Evolutionary conservation across 2,797 vertebrate species (phyloP).

Genomic region (Intellagama lesueurii): DNA sequence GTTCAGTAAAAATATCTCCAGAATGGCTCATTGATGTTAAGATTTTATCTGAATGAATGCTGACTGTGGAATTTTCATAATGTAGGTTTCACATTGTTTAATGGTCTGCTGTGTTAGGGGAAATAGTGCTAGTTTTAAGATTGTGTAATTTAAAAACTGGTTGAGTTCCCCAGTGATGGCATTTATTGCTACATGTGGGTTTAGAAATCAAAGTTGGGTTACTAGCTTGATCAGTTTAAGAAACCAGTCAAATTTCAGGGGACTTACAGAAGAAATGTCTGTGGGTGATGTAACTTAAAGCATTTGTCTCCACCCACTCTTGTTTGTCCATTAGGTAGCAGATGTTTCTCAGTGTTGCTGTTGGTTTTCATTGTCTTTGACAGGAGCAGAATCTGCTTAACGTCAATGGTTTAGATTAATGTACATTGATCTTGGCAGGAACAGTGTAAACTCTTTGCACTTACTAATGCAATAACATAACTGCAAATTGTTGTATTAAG

Average conservation of each 20-base stretch:
- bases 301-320: neutral
- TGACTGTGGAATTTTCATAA: slow-evolving; percentile 36
- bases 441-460: slow-evolving; percentile 69
- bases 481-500: slow-evolving; percentile 71
- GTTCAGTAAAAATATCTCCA: neutral
- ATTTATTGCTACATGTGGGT: neutral
- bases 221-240: neutral
- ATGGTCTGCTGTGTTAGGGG: slow-evolving; percentile 4
- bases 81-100: neutral
- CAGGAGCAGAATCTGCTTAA: slow-evolving; percentile 72
- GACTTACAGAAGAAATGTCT: slow-evolving; percentile 19
- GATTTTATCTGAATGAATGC: slow-evolving; percentile 28
- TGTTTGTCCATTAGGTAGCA: slow-evolving; percentile 61
- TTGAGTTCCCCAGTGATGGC: slow-evolving; percentile 11
- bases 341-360: slow-evolving; percentile 66
- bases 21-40: slow-evolving; percentile 36
- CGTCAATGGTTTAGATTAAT: slow-evolving; percentile 74
- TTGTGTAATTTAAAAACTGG: slow-evolving; percentile 10
- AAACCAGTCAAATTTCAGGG: neutral
- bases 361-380: slow-evolving; percentile 73
- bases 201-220: slow-evolving; percentile 12
- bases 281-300: slow-evolving; percentile 28
- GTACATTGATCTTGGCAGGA: slow-evolving; percentile 76
- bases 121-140: slow-evolving; percentile 5
- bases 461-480: slow-evolving; percentile 60